Conservation (phyloP, 1,140 invertebrate genomes). For the Chrysopa pallens region DNA sequence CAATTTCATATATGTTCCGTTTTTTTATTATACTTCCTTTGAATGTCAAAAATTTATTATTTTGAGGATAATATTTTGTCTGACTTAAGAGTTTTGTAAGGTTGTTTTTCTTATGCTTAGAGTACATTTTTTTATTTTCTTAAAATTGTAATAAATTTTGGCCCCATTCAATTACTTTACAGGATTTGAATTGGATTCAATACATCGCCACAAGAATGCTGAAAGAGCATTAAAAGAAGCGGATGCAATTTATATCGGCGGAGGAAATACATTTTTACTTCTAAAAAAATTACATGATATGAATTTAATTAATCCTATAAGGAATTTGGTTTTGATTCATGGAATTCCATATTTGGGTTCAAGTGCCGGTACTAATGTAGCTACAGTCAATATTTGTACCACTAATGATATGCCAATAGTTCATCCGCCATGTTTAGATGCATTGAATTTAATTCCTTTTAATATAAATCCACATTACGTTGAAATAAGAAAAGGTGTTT, state of each 20-base stretch:
- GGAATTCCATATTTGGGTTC: conserved; percentile 59
- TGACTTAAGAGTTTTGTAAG: too few relatives aligned
- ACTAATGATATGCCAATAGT: conserved; percentile 79
- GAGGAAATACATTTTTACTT: conserved; percentile 63
- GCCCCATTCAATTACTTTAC: too few relatives aligned
- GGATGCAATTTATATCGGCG: conserved; percentile 60
- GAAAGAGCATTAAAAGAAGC: conserved; percentile 35
- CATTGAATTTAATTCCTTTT: conserved; percentile 55
- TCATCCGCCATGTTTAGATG: conserved; percentile 53
- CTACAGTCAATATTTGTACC: conserved; percentile 56
- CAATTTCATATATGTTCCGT: too few relatives aligned
- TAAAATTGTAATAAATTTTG: too few relatives aligned
- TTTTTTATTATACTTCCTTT: too few relatives aligned
- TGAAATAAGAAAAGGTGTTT: conserved; percentile 37
- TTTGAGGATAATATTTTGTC: too few relatives aligned
- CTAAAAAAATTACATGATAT: conserved; percentile 52
- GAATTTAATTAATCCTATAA: conserved; percentile 42
- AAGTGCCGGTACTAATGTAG: conserved; percentile 70
- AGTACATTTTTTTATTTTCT: too few relatives aligned
- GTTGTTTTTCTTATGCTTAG: too few relatives aligned
- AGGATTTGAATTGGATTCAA: conserved; percentile 37
- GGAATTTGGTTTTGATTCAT: conserved; percentile 37
- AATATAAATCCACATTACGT: conserved; percentile 77
- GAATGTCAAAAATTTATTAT: too few relatives aligned
- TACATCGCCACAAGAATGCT: conserved; percentile 38